Evolutionary conservation across 2,888 invertebrate genomes (phyloP).

Genomic region (Empis stercorea): DNA sequence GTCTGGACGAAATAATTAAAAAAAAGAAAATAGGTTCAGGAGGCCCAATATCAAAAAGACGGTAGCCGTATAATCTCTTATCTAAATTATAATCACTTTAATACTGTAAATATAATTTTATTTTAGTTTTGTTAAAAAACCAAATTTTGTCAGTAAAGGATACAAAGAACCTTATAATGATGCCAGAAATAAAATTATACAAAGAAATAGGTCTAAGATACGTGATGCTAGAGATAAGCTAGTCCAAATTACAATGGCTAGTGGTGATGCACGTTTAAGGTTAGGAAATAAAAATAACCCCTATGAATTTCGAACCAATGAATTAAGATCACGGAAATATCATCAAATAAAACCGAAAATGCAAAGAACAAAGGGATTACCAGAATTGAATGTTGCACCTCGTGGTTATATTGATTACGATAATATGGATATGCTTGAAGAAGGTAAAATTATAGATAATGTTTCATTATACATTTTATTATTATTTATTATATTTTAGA

Average conservation of each 20-base stretch:
- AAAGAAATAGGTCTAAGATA: conserved; percentile 61
- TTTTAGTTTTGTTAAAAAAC: neutral
- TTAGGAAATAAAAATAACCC: neutral
- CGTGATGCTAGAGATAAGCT: conserved; percentile 71
- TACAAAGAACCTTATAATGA: conserved; percentile 35
- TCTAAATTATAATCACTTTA: neutral
- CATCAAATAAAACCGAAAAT: neutral
- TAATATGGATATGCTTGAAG: conserved; percentile 32
- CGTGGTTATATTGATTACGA: conserved; percentile 34
- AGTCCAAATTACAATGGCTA: conserved; percentile 57
- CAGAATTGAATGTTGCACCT: conserved; percentile 22
- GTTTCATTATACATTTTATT: too few species aligned
- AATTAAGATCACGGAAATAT: neutral
- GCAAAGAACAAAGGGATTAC: conserved; percentile 8
- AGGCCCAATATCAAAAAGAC: neutral
- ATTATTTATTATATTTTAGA: conserved; percentile 6
- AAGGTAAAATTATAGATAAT: conserved; percentile 20
- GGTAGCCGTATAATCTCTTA: too few species aligned
- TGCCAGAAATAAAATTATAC: conserved; percentile 66
- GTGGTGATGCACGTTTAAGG: conserved; percentile 54
- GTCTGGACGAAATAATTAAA: conserved; percentile 26
- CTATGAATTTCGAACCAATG: neutral
- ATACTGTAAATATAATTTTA: neutral
- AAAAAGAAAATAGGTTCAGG: conserved; percentile 17
- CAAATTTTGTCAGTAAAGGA: neutral